phyloP scores from a whole-genome alignment of 1,140 invertebrate genomes.

The Ceratina calcarata region DNA sequence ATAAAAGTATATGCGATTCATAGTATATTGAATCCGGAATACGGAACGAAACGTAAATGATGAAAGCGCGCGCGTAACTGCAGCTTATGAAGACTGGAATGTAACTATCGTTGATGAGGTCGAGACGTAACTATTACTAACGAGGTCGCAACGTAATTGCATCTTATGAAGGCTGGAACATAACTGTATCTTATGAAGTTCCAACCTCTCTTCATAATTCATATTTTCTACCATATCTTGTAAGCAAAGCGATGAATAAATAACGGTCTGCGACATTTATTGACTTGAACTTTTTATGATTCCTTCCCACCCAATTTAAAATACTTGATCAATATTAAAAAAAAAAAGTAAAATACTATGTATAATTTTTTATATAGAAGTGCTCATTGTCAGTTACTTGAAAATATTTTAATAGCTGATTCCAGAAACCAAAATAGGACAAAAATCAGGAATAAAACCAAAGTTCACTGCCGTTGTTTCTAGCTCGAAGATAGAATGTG shows the following conservation, averaged over 20 bases:
- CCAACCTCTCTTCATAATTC: too few relatives aligned
- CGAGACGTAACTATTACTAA: conserved; percentile 5
- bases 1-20: neutral
- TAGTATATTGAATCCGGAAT: neutral
- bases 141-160: conserved; percentile 5
- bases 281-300: neutral
- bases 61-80: neutral
- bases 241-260: neutral
- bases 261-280: neutral
- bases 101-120: conserved; percentile 19
- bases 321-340: too few relatives aligned
- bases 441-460: too few relatives aligned
- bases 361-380: too few relatives aligned
- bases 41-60: neutral
- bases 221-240: neutral
- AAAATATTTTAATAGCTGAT: too few relatives aligned
- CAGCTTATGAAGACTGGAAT: neutral
- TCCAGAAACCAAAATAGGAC: too few relatives aligned
- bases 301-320: too few relatives aligned
- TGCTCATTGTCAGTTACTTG: too few relatives aligned
- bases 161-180: neutral
- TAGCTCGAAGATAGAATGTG: too few relatives aligned
- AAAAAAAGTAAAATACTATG: too few relatives aligned
- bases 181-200: neutral
- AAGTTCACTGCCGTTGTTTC: too few relatives aligned